A percentile compares a stretch with the other conserved stretches of the same genome.
Conservation (phyloP, 2,888 invertebrate species). For the Pollenia amentaria region DNA sequence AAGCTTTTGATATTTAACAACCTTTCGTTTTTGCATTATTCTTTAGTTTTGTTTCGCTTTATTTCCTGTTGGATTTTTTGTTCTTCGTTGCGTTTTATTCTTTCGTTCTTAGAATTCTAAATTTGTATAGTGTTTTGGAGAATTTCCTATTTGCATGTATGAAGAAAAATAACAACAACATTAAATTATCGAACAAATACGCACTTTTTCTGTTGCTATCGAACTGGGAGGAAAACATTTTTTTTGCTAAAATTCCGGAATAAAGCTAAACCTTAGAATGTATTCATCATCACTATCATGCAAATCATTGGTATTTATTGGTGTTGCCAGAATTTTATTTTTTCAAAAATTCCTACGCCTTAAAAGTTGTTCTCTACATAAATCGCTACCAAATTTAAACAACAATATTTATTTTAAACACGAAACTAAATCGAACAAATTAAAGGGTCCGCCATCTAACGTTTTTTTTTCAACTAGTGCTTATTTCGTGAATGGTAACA, state of each 20-base stretch:
- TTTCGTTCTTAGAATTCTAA: constrained; percentile 29
- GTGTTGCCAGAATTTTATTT: too few species aligned
- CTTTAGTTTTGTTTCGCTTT: constrained; percentile 57
- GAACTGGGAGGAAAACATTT: neutral
- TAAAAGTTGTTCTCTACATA: too few species aligned
- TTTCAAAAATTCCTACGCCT: too few species aligned
- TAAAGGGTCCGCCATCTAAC: too few species aligned
- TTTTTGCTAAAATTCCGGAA: constrained; percentile 11
- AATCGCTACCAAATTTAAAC: too few species aligned
- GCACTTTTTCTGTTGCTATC: constrained; percentile 47
- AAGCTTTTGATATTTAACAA: constrained; percentile 39
- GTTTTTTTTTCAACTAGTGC: too few species aligned
- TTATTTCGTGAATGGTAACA: too few species aligned
- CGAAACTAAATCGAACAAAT: too few species aligned
- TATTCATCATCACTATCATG: constrained; percentile 57
- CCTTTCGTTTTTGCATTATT: constrained; percentile 54
- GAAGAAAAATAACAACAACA: constrained; percentile 35
- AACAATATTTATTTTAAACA: too few species aligned
- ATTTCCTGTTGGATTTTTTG: neutral
- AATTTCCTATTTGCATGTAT: constrained; percentile 54
- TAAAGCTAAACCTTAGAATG: constrained; percentile 43
- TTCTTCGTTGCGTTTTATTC: constrained; percentile 13
- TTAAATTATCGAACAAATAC: constrained; percentile 66
- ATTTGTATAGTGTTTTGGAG: constrained; percentile 26
- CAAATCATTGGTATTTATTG: constrained; percentile 4